A percentile compares a stretch with the other conserved stretches of the same genome.
phyloP scores from a whole-genome alignment of 2,888 invertebrate genomes.

The Rhyacophila evoluta region DNA sequence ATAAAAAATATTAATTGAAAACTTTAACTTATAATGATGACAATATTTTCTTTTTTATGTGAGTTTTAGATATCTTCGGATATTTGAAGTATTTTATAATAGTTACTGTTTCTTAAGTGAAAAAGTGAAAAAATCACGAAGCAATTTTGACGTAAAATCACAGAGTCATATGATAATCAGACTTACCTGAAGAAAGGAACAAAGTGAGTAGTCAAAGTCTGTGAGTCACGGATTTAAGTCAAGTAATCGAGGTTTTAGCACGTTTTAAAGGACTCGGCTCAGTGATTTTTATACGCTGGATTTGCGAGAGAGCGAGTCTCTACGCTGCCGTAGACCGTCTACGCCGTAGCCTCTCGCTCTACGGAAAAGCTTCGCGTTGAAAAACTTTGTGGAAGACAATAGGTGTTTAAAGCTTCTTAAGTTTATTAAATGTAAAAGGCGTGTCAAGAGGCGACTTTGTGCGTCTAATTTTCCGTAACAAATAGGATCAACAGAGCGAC shows the following conservation, averaged over 20 bases:
- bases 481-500: conserved; percentile 42
- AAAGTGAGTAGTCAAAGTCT: conserved; percentile 4
- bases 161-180: background rate
- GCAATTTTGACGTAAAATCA: background rate
- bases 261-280: conserved; percentile 54
- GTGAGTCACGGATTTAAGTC: conserved; percentile 48
- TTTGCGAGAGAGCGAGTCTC: conserved; percentile 65
- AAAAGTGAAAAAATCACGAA: background rate
- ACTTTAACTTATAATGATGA: no score
- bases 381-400: conserved; percentile 43
- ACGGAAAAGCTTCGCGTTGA: background rate
- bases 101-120: no score
- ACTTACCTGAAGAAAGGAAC: conserved; percentile 31
- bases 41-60: no score
- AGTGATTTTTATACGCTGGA: conserved; percentile 68
- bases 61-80: no score
- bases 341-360: conserved; percentile 48
- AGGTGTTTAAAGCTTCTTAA: conserved; percentile 46
- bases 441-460: conserved; percentile 45
- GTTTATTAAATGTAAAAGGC: conserved; percentile 52
- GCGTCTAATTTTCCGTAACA: conserved; percentile 43
- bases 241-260: conserved; percentile 54
- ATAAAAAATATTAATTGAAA: no score
- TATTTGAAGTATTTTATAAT: no score
- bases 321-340: conserved; percentile 38